A percentile compares a stretch with the other conserved stretches of the same genome.
Evolutionary conservation across 2,113 vertebrate genomes (phyloP).

Genomic region (Leucosticte australis): DNA sequence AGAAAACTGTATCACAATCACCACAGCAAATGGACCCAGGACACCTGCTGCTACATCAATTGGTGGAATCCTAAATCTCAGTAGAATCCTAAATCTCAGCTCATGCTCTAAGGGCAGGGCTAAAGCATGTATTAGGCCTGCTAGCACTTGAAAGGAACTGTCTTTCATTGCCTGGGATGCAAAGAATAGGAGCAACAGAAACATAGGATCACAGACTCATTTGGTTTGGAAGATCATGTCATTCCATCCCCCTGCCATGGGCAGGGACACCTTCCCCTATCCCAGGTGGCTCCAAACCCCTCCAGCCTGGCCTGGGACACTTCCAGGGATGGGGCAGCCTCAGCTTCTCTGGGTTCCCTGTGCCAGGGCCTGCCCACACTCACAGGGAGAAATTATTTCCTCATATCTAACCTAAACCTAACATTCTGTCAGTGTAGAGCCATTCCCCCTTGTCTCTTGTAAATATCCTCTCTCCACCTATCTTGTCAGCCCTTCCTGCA

Average conservation of each 20-base stretch:
- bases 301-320: not conserved
- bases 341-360: not conserved
- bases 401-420: not conserved
- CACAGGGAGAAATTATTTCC: not conserved
- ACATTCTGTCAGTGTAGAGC: not conserved
- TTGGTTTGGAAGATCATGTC: not conserved
- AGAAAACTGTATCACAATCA: not conserved
- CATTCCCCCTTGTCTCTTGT: not conserved
- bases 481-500: not conserved
- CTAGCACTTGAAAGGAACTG: not conserved
- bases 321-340: not conserved
- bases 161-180: not conserved
- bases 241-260: not conserved
- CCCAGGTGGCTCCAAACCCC: not conserved
- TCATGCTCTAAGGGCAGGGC: not conserved
- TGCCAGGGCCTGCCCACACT: not conserved
- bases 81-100: not conserved
- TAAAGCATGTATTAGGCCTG: not conserved
- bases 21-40: not conserved
- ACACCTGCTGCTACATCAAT: no score
- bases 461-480: not conserved
- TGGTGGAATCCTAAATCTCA: not conserved
- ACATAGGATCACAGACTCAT: rapidly evolving
- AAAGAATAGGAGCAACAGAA: rapidly evolving
- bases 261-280: not conserved